A percentile compares a stretch with the other conserved stretches of the same genome.
Conservation (phyloP, 1,140 invertebrate species). For the Tetragnatha versicolor region DNA sequence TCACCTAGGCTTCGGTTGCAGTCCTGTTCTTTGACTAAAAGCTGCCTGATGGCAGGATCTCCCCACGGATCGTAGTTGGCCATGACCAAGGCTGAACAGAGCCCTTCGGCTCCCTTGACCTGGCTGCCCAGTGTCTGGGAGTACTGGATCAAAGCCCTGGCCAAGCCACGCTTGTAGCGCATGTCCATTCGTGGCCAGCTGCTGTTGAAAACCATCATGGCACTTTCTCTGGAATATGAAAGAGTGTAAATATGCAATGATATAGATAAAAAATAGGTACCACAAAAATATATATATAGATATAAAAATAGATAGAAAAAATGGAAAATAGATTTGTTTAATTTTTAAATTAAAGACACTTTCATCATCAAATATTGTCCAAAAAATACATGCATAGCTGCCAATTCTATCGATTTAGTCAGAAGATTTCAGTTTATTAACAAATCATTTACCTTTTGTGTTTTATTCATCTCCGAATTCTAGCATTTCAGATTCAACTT, state of each 20-base stretch:
- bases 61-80: slow-evolving; percentile 49
- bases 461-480: too few relatives aligned
- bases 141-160: slow-evolving; percentile 32
- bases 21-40: slow-evolving; percentile 31
- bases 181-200: slow-evolving; percentile 22
- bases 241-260: background rate
- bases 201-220: slow-evolving; percentile 39
- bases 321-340: background rate
- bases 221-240: slow-evolving; percentile 42
- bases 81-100: slow-evolving; percentile 51
- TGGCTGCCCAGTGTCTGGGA: slow-evolving; percentile 31
- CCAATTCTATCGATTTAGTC: too few relatives aligned
- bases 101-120: slow-evolving; percentile 21
- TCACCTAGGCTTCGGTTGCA: slow-evolving; percentile 17
- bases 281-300: background rate
- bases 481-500: too few relatives aligned
- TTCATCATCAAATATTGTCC: too few relatives aligned
- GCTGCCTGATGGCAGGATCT: slow-evolving; percentile 14
- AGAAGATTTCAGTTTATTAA: too few relatives aligned
- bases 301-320: background rate
- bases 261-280: too few relatives aligned
- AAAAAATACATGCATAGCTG: too few relatives aligned
- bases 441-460: too few relatives aligned
- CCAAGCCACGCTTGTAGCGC: slow-evolving; percentile 27
- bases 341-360: background rate